Percentiles rank a stretch among this genome's conserved stretches.
These are phyloP conservation scores for Tiliacea citrago DNA, from an alignment of 2,888 invertebrate species.

Conservation along the genomic window DNA sequence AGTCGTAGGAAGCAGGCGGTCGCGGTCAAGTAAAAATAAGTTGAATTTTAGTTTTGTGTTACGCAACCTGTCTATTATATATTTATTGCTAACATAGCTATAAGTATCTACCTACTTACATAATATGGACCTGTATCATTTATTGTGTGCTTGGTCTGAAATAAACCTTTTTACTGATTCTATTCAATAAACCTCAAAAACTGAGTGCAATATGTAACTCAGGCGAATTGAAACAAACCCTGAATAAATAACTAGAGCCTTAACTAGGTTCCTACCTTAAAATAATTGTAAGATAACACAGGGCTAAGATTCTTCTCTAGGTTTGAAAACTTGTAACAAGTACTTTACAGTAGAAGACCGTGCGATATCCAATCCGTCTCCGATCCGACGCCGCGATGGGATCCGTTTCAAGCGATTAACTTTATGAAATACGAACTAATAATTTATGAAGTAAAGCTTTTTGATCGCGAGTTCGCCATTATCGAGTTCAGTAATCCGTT, in stretches of 20 bases:
- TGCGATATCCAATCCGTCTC: conserved; percentile 29
- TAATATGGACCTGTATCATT: no score
- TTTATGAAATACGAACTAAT: conserved; percentile 72
- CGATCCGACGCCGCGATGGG: conserved; percentile 45
- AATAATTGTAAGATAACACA: neutral
- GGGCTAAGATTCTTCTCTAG: neutral
- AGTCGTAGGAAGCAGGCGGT: no score
- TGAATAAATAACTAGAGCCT: neutral
- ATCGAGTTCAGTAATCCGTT: conserved; percentile 64
- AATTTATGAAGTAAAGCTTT: conserved; percentile 71
- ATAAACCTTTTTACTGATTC: no score
- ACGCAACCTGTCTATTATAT: neutral
- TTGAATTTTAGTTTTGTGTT: neutral
- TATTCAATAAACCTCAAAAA: neutral
- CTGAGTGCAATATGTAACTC: neutral
- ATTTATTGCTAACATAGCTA: no score
- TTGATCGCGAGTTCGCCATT: conserved; percentile 63
- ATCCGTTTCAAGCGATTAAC: conserved; percentile 67
- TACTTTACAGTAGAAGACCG: conserved; percentile 9
- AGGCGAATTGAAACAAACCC: neutral
- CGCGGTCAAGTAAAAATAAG: neutral
- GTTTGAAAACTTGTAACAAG: conserved; percentile 18
- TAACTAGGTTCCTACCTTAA: neutral
- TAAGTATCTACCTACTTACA: no score
- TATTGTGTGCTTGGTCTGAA: no score